These are phyloP conservation scores for Tenebrosternarchus preto DNA, from an alignment of 2,113 vertebrate species.

Conservation along the genomic window DNA sequence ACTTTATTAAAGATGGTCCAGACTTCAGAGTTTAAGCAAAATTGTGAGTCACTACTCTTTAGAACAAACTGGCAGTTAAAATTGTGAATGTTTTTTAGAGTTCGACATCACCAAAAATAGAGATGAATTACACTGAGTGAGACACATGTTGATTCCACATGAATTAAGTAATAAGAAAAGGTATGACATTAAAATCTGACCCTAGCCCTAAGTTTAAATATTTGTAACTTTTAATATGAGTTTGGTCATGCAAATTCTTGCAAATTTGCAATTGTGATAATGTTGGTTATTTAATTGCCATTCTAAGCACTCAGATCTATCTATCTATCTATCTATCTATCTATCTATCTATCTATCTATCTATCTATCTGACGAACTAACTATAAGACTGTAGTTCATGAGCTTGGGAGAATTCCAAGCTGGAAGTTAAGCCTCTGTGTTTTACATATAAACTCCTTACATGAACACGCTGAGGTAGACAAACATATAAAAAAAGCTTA, in stretches of 20 bases:
- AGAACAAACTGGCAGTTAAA: conserved; percentile 13
- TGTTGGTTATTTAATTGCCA: not conserved
- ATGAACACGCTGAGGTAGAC: conserved; percentile 58
- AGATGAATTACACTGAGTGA: too few relatives aligned
- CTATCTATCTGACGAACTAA: not conserved
- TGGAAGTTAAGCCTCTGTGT: conserved; percentile 37
- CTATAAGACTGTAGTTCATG: conserved; percentile 21
- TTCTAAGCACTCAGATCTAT: conserved; percentile 30
- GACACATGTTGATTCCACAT: too few relatives aligned
- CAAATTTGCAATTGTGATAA: too few relatives aligned
- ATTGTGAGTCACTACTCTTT: conserved; percentile 14
- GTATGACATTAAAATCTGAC: too few relatives aligned
- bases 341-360: conserved; percentile 24
- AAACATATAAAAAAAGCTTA: conserved; percentile 49
- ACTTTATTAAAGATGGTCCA: too few relatives aligned
- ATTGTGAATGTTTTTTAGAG: too few relatives aligned
- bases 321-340: conserved; percentile 27
- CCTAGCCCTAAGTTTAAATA: too few relatives aligned
- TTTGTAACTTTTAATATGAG: too few relatives aligned
- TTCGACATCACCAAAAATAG: too few relatives aligned
- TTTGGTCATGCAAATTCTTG: too few relatives aligned
- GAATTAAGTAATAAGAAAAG: too few relatives aligned
- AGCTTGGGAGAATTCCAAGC: not conserved
- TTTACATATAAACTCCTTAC: conserved; percentile 44
- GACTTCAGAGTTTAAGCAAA: too few relatives aligned